These are phyloP conservation scores for Pammene aurita DNA, from an alignment of 2,888 invertebrate genomes.

Conservation along the genomic window DNA sequence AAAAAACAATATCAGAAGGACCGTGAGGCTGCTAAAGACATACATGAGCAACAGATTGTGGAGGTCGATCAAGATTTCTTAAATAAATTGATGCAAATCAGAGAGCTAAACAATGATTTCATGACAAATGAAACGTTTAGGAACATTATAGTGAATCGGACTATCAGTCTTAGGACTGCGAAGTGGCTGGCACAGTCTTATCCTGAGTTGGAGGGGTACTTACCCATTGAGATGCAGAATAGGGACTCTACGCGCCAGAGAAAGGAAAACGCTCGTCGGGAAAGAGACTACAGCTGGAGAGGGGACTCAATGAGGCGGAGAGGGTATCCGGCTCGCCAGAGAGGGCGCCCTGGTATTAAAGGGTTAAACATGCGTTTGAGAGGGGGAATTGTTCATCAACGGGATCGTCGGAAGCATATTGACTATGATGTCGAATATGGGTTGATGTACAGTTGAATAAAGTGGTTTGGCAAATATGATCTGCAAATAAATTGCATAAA, in stretches of 20 bases:
- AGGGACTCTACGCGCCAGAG: constrained; percentile 42
- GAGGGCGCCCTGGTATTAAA: not conserved
- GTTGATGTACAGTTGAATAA: constrained; percentile 60
- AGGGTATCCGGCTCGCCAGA: not conserved
- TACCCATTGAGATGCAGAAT: constrained; percentile 43
- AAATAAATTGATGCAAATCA: constrained; percentile 56
- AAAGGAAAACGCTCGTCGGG: constrained; percentile 44
- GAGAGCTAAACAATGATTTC: constrained; percentile 58
- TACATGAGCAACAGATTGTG: constrained; percentile 61
- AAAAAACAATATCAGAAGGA: constrained; percentile 67
- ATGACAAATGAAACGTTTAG: constrained; percentile 63
- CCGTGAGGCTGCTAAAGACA: constrained; percentile 59
- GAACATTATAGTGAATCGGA: constrained; percentile 63
- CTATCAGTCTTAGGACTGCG: constrained; percentile 49
- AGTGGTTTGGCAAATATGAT: not conserved
- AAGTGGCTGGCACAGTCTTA: constrained; percentile 60
- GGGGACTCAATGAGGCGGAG: constrained; percentile 15
- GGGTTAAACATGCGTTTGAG: not conserved
- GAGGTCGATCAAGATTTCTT: constrained; percentile 59
- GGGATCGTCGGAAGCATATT: constrained; percentile 48
- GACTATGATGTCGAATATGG: constrained; percentile 73
- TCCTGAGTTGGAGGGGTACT: constrained; percentile 56
- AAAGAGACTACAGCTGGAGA: constrained; percentile 41
- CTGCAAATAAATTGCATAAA: too few species aligned
- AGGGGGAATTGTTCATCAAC: not conserved